Evolutionary conservation across 2,797 vertebrate genomes (phyloP).

Genomic region (Cottoperca gobio): DNA sequence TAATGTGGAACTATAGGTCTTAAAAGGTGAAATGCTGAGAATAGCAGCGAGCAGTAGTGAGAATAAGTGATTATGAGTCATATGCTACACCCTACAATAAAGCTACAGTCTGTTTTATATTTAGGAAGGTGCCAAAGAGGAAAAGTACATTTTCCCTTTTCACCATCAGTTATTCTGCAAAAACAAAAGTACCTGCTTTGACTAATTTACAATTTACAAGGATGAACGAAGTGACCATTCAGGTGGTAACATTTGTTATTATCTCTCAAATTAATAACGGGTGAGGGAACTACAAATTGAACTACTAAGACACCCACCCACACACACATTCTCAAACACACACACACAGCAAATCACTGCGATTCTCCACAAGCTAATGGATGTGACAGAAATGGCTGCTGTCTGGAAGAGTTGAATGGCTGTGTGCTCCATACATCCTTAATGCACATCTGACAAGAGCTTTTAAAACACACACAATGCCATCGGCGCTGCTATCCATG

Average conservation of each 20-base stretch:
- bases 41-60: slow-evolving; percentile 2
- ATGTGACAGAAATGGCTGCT: slow-evolving; percentile 66
- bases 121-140: slow-evolving; percentile 5
- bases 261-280: slow-evolving; percentile 54
- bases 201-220: slow-evolving; percentile 48
- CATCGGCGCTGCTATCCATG: slow-evolving; percentile 69
- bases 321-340: slow-evolving; percentile 1
- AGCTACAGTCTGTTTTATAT: slow-evolving; percentile 8
- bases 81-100: not conserved
- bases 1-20: slow-evolving; percentile 11
- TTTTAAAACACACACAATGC: slow-evolving; percentile 73
- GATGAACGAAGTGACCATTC: slow-evolving; percentile 47
- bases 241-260: slow-evolving; percentile 33
- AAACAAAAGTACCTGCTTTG: slow-evolving; percentile 35
- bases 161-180: slow-evolving; percentile 16
- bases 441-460: slow-evolving; percentile 69
- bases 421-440: slow-evolving; percentile 60
- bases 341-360: slow-evolving; percentile 48
- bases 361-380: slow-evolving; percentile 58
- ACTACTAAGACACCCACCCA: slow-evolving; percentile 10
- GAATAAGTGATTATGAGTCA: slow-evolving; percentile 9
- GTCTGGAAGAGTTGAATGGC: slow-evolving; percentile 56
- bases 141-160: not conserved
- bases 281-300: slow-evolving; percentile 18
- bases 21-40: slow-evolving; percentile 6